Evolutionary conservation across 2,888 invertebrate species (phyloP), one percentile per base, ranked within the genome.

Genomic region (Phymatocera aterrima): DNA sequence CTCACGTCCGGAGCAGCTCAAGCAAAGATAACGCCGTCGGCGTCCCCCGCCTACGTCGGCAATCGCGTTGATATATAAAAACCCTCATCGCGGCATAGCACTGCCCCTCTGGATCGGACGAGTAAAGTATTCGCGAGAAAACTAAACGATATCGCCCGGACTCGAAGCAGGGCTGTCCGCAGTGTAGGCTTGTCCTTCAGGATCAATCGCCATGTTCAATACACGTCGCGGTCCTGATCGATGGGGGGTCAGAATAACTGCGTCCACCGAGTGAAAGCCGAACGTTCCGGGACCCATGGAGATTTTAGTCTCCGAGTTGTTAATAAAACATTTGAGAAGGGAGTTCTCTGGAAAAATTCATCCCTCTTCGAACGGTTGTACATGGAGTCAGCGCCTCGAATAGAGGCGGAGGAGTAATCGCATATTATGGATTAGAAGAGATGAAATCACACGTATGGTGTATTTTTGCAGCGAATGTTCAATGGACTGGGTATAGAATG

Each of bases 1-100:
- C 46, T 80, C 79, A 81, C 82, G 82, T 84, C 84, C 84, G 79
- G 79, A 77, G 81, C 84, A 83, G 81, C 81, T 82, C 80, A 61
- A 80, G 64, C 77, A 65, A 57, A 79, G 82, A 82, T 83, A 83
- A 80, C 77, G 57, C 54, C 40, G 21, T 12, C 48, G 24, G 70
- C 61, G 51, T 51, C 57, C 57, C n/a, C 75, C 37, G 40, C 28
- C 51, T 48, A 34, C 34, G 72, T 54, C 51, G 51, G 75, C 54
- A 57, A 60, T 60, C 40, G 57, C n/a, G 34, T 75, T 75, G 54
- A 54, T 75, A 75, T n/a, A n/a, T 54, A 75, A 75, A 54, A 75
- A 75, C 60, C 24, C 57, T 51, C 72, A 72, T 72, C 48, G 48
- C 54, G 15, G 6, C 15, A 54, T 46, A 21, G 24, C 28, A 31